Conservation (phyloP, 2,797 vertebrate genomes). For the Nasua narica region DNA sequence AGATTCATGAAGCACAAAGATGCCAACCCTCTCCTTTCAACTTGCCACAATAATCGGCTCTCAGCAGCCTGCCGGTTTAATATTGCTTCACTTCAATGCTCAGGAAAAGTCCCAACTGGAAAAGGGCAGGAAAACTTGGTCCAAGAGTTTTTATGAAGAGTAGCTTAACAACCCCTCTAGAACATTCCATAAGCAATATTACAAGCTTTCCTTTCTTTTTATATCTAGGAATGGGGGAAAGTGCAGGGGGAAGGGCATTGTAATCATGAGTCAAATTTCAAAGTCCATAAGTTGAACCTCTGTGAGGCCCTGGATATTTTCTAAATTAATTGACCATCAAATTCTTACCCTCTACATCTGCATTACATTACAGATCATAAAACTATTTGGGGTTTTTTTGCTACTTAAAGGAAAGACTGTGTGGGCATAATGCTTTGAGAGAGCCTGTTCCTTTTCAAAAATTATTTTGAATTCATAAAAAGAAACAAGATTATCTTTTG, state of each 20-base stretch:
- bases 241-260: slow-evolving; percentile 62
- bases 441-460: slow-evolving; percentile 81
- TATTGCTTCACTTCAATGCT: slow-evolving; percentile 54
- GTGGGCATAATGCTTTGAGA: slow-evolving; percentile 78
- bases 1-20: slow-evolving; percentile 74
- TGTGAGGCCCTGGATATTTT: slow-evolving; percentile 83
- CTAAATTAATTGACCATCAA: slow-evolving; percentile 94
- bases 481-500: slow-evolving; percentile 64
- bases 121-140: slow-evolving; percentile 68
- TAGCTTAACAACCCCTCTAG: slow-evolving; percentile 76
- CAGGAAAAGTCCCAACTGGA: slow-evolving; percentile 74
- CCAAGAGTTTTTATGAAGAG: slow-evolving; percentile 80
- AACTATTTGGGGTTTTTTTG: slow-evolving; percentile 84
- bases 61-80: slow-evolving; percentile 63
- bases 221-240: slow-evolving; percentile 51
- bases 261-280: slow-evolving; percentile 84
- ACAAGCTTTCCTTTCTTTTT: slow-evolving; percentile 74
- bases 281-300: slow-evolving; percentile 80
- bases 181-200: slow-evolving; percentile 77
- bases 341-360: slow-evolving; percentile 90
- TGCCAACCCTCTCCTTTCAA: slow-evolving; percentile 65
- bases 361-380: slow-evolving; percentile 87
- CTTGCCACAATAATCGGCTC: slow-evolving; percentile 53
- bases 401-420: slow-evolving; percentile 83
- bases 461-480: slow-evolving; percentile 73